A percentile compares a stretch with the other conserved stretches of the same genome.
Conservation (phyloP, 2,113 vertebrate genomes). For the Rhizomys pruinosus region DNA sequence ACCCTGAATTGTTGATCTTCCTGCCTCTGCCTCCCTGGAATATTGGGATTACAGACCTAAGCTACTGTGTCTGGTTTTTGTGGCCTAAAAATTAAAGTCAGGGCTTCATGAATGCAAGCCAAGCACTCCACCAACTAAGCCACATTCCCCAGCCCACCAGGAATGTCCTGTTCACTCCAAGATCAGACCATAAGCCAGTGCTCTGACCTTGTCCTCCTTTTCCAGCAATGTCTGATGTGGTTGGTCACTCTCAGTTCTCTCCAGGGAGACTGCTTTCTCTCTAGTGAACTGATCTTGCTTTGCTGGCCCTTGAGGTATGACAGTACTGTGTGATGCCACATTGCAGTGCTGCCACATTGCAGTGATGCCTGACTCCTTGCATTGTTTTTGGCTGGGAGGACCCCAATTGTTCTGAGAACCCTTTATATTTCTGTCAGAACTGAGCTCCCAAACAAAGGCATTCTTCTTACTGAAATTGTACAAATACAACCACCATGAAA, state of each 20-base stretch:
- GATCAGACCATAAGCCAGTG: background rate
- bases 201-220: background rate
- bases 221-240: background rate
- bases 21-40: background rate
- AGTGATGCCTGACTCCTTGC: no score
- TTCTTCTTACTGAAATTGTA: no score
- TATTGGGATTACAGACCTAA: background rate
- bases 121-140: background rate
- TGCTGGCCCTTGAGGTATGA: background rate
- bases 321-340: no score
- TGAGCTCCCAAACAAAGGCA: no score
- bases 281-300: background rate
- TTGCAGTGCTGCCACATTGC: no score
- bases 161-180: background rate
- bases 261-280: background rate
- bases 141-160: background rate
- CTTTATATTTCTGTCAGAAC: no score
- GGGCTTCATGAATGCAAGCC: no score
- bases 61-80: background rate
- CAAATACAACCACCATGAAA: no score
- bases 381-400: no score
- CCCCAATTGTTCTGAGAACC: no score
- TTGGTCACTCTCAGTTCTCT: background rate
- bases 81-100: background rate
- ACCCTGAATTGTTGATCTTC: background rate